These are phyloP conservation scores for Holocentrus rufus DNA, from an alignment of 2,797 vertebrate genomes.

Conservation along the genomic window DNA sequence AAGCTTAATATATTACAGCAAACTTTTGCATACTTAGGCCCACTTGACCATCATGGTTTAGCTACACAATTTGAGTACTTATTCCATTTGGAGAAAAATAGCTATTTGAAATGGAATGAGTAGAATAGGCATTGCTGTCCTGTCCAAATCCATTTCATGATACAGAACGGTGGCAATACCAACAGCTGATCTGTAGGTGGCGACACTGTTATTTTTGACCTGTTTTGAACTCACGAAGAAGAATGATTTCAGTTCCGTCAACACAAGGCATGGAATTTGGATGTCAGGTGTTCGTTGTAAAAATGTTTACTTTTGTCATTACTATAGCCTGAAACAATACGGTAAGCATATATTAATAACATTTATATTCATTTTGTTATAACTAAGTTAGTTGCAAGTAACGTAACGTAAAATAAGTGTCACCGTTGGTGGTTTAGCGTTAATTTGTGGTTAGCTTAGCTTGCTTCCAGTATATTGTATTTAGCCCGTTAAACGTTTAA, in stretches of 20 bases:
- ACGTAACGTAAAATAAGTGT: not conserved
- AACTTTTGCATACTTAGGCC: no score
- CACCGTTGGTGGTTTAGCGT: not conserved
- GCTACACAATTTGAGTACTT: no score
- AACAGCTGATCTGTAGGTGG: not conserved
- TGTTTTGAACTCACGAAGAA: not conserved
- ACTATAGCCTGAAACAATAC: not conserved
- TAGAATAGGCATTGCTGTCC: no score
- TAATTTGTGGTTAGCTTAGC: no score
- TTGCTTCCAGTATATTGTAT: no score
- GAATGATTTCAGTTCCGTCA: conserved; percentile 66
- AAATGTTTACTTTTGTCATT: not conserved
- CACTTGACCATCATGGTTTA: no score
- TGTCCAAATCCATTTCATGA: not conserved
- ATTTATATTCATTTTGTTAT: not conserved
- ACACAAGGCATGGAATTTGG: conserved; percentile 33
- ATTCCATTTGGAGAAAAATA: no score
- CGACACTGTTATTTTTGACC: not conserved
- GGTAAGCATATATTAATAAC: conserved; percentile 26
- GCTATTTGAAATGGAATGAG: no score
- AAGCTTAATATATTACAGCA: no score
- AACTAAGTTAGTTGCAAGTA: not conserved
- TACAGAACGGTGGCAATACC: not conserved
- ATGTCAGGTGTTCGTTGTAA: not conserved
- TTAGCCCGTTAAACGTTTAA: no score